phyloP scores from a whole-genome alignment of 2,888 invertebrate genomes.

The Myopa tessellatipennis region DNA sequence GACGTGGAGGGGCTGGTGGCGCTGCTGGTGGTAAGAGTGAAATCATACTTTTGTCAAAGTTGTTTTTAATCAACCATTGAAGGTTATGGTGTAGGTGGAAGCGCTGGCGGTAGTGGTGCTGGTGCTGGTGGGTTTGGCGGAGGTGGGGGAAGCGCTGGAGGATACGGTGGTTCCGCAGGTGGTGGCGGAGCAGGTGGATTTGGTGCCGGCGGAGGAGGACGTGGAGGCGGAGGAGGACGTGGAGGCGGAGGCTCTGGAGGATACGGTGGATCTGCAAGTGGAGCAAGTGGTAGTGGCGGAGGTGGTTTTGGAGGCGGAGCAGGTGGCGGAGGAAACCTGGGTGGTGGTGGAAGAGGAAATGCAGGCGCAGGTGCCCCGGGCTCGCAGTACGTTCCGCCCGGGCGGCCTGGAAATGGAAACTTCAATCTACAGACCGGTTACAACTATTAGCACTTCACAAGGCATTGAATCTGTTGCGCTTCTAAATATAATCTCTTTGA shows the following conservation, averaged over 20 bases:
- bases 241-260: slow-evolving; percentile 47
- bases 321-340: slow-evolving; percentile 37
- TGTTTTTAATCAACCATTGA: too few relatives aligned
- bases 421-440: slow-evolving; percentile 69
- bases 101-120: slow-evolving; percentile 39
- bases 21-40: slow-evolving; percentile 50
- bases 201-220: slow-evolving; percentile 47
- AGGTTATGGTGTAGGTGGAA: slow-evolving; percentile 47
- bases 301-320: slow-evolving; percentile 38
- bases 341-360: slow-evolving; percentile 41
- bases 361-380: slow-evolving; percentile 56
- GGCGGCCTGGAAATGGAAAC: slow-evolving; percentile 66
- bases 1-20: slow-evolving; percentile 46
- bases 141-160: slow-evolving; percentile 50
- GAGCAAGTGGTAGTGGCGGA: slow-evolving; percentile 23
- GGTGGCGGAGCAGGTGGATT: slow-evolving; percentile 49
- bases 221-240: slow-evolving; percentile 43
- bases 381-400: slow-evolving; percentile 54
- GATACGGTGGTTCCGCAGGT: slow-evolving; percentile 48
- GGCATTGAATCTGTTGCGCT: slow-evolving; percentile 42
- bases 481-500: slow-evolving; percentile 46
- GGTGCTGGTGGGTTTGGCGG: slow-evolving; percentile 27
- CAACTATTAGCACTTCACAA: slow-evolving; percentile 64
- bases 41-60: too few relatives aligned
- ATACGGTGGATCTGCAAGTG: slow-evolving; percentile 35